Percentiles rank a stretch among this genome's conserved stretches.
Evolutionary conservation across 1,140 invertebrate species (phyloP).

Genomic region (Brachionus manjavacas): DNA sequence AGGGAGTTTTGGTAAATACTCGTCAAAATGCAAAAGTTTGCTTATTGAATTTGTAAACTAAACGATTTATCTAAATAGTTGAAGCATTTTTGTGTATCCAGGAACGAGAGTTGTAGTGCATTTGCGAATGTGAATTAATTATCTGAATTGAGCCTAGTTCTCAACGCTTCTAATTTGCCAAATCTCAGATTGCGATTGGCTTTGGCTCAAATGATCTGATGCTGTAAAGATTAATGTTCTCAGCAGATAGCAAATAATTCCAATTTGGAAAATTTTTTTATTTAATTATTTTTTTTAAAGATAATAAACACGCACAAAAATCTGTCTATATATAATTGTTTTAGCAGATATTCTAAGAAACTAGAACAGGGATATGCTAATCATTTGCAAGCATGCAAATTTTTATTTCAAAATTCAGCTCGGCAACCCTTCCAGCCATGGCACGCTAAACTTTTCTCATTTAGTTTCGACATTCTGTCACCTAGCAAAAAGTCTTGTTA

Average conservation of each 20-base stretch:
- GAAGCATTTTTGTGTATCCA: neutral
- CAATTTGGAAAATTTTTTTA: conserved; percentile 6
- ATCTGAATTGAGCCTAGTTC: neutral
- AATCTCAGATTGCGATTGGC: neutral
- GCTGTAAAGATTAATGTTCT: neutral
- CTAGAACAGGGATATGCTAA: neutral
- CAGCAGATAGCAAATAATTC: neutral
- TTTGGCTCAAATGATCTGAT: neutral
- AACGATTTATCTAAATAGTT: neutral
- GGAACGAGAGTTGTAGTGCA: neutral
- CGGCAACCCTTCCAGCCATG: neutral
- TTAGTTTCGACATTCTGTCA: too few relatives aligned
- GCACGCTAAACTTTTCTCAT: too few relatives aligned
- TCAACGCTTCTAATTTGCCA: neutral
- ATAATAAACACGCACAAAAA: neutral
- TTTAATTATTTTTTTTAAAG: neutral
- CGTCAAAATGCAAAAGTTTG: neutral
- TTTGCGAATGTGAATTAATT: conserved; percentile 4
- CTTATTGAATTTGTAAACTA: neutral
- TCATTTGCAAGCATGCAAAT: neutral
- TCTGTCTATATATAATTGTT: neutral
- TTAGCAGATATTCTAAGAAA: neutral
- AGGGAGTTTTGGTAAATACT: neutral
- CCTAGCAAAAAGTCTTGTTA: too few relatives aligned
- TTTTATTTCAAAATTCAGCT: neutral